Evolutionary conservation across 2,888 invertebrate genomes (phyloP).

Genomic region (Tetragnatha montana): DNA sequence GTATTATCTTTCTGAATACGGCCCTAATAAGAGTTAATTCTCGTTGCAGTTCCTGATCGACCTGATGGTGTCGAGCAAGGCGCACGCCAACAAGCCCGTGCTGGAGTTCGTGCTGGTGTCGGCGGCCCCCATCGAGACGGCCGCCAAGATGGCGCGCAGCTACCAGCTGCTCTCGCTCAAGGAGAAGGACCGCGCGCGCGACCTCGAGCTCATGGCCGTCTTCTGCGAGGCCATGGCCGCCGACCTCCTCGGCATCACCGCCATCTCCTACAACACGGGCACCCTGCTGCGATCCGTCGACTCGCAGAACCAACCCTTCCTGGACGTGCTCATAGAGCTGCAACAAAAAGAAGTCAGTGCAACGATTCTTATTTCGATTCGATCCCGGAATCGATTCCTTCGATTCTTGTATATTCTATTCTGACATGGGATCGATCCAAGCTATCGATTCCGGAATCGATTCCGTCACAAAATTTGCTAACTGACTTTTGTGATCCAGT

Average conservation of each 20-base stretch:
- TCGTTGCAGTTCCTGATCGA: slow-evolving; percentile 96
- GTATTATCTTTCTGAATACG: no score
- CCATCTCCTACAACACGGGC: slow-evolving; percentile 95
- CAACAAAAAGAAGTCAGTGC: slow-evolving; percentile 97
- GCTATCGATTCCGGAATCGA: no score
- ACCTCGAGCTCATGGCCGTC: slow-evolving; percentile 94
- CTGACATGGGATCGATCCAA: no score
- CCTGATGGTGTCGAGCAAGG: slow-evolving; percentile 89
- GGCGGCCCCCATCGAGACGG: slow-evolving; percentile 98
- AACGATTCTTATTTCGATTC: no score
- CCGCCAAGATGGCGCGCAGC: slow-evolving; percentile 93
- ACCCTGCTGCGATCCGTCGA: slow-evolving; percentile 96
- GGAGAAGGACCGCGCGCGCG: slow-evolving; percentile 98
- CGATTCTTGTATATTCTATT: no score
- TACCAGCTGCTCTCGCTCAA: slow-evolving; percentile 82
- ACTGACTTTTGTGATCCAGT: no score
- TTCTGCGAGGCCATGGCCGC: slow-evolving; percentile 99
- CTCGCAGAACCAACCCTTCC: slow-evolving; percentile 92
- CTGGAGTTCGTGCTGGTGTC: slow-evolving; percentile 99
- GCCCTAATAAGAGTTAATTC: no score
- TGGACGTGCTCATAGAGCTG: slow-evolving; percentile 97
- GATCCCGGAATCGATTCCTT: no score
- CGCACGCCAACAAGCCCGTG: slow-evolving; percentile 94
- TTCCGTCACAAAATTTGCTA: no score
- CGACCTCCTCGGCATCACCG: slow-evolving; percentile 93